Percentiles rank a stretch among this genome's conserved stretches.
Evolutionary conservation across 2,888 invertebrate species (phyloP).

Genomic region (Scaptomyza cyrtandrae): DNA sequence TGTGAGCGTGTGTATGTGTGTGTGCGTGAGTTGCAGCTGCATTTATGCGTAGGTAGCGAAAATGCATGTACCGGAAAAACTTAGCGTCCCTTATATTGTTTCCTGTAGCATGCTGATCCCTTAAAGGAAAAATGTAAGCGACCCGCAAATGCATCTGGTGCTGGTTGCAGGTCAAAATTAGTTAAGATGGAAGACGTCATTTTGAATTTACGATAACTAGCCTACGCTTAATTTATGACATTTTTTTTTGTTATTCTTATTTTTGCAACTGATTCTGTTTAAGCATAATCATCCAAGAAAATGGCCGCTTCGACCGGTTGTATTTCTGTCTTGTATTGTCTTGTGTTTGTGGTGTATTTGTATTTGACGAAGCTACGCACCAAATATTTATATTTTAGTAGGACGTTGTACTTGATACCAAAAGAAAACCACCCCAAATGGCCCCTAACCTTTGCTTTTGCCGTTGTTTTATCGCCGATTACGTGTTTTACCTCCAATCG

Average conservation of each 20-base stretch:
- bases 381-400: conserved; percentile 32
- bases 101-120: conserved; percentile 48
- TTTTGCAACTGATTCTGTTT: conserved; percentile 30
- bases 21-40: conserved; percentile 37
- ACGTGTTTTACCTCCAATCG: conserved; percentile 22
- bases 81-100: conserved; percentile 44
- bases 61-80: conserved; percentile 38
- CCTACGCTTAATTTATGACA: conserved; percentile 43
- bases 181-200: conserved; percentile 35
- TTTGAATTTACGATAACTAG: conserved; percentile 28
- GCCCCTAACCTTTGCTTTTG: conserved; percentile 14
- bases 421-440: conserved; percentile 55
- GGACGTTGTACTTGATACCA: conserved; percentile 31
- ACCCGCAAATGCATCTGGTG: conserved; percentile 49
- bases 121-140: conserved; percentile 50
- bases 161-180: conserved; percentile 72
- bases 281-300: conserved; percentile 30
- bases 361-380: conserved; percentile 42
- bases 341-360: no score
- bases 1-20: not conserved
- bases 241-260: not conserved
- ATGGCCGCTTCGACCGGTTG: conserved; percentile 57
- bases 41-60: conserved; percentile 50
- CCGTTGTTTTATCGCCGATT: conserved; percentile 36
- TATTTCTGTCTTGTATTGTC: conserved; percentile 48